phyloP scores from a whole-genome alignment of 2,113 vertebrate genomes.

The Ginglymostoma cirratum region DNA sequence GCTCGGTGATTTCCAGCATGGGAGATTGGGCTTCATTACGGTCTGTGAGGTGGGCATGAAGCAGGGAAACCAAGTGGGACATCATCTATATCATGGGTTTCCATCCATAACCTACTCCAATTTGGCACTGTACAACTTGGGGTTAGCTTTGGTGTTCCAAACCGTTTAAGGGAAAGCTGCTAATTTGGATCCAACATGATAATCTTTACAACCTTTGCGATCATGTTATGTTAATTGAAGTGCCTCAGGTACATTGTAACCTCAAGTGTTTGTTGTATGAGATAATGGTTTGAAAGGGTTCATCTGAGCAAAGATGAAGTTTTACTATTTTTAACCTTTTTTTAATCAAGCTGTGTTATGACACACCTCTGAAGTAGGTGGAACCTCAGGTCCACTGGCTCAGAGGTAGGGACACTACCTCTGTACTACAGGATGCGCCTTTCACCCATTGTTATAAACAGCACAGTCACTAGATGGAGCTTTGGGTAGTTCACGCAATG shows the following conservation, averaged over 20 bases:
- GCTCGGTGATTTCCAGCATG: neutral
- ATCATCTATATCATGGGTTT: neutral
- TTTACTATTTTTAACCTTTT: too few species aligned
- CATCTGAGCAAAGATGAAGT: too few species aligned
- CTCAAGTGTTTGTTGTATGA: neutral
- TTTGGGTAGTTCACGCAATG: too few species aligned
- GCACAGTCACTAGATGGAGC: too few species aligned
- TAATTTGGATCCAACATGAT: neutral
- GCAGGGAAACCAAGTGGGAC: neutral
- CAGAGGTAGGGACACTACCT: too few species aligned
- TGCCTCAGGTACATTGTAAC: neutral
- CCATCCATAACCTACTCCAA: neutral
- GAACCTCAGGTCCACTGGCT: too few species aligned
- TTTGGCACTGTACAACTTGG: neutral
- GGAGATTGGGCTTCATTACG: neutral
- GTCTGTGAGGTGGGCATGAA: neutral
- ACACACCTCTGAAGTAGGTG: too few species aligned
- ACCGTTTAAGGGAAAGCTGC: neutral
- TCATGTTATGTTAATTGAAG: neutral
- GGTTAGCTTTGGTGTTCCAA: neutral
- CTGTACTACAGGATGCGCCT: too few species aligned
- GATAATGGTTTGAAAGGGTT: too few species aligned
- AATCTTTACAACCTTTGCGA: neutral
- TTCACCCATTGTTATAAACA: too few species aligned
- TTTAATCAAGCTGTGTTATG: too few species aligned